Conservation (phyloP, 1,140 invertebrate species). For the Drosophila melanica region DNA sequence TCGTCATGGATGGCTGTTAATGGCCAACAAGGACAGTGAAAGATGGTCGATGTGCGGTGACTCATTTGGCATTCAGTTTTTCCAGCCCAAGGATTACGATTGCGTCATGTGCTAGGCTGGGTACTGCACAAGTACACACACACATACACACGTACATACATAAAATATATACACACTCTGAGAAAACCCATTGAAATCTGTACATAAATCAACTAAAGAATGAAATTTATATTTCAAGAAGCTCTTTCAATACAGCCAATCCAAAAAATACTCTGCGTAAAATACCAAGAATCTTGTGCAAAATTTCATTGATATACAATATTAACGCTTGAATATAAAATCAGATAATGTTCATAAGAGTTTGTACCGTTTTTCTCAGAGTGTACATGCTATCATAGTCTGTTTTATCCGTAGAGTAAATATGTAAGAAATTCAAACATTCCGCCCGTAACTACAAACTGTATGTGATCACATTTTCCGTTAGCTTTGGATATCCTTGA, state of each 20-base stretch:
- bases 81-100: conserved; percentile 67
- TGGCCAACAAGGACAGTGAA: conserved; percentile 62
- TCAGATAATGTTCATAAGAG: too few relatives aligned
- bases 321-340: too few relatives aligned
- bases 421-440: not conserved
- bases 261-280: too few relatives aligned
- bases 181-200: too few relatives aligned
- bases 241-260: too few relatives aligned
- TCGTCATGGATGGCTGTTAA: conserved; percentile 65
- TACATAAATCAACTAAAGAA: not conserved
- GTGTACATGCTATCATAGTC: too few relatives aligned
- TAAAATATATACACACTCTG: not conserved
- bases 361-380: too few relatives aligned
- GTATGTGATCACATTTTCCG: conserved; percentile 2
- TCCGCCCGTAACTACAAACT: not conserved
- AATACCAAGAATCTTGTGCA: too few relatives aligned
- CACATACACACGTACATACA: conserved; percentile 21
- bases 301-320: too few relatives aligned
- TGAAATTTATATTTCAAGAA: too few relatives aligned
- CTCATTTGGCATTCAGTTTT: conserved; percentile 59
- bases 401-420: not conserved
- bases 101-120: conserved; percentile 54
- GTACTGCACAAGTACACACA: not conserved
- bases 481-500: not conserved
- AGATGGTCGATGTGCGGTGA: conserved; percentile 52